Evolutionary conservation across 2,113 vertebrate genomes (phyloP), one percentile per base, ranked within the genome.

Genomic region (Uria aalge): DNA sequence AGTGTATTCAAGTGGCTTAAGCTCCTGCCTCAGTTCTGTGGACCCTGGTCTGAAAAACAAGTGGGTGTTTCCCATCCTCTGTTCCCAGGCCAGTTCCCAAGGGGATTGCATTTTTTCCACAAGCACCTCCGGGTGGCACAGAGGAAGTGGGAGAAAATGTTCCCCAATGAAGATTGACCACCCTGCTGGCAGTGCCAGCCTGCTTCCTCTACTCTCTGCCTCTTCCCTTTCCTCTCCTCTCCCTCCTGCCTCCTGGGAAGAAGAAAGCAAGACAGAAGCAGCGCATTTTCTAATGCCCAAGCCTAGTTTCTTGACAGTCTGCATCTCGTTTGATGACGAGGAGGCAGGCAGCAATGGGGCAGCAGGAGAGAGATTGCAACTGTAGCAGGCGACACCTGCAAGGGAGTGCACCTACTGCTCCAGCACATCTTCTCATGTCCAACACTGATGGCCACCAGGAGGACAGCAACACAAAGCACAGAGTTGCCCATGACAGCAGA

Each of bases 291-390:
- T 50, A 80, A 45, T 0, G 3, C 34, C 38, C n/a, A 64, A 82
- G 29, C n/a, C 47, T 71, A 17, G 16, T 41, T 90, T 84, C 41
- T 30, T 83, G 50, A 24, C 29, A 41, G 34, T 17, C 36, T 27
- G n/a, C 0, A 0, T 29, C 50, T 55, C 4, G 0, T 69, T 45
- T 69, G 71, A 63, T 4, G 47, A 56, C 0, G 2, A 63, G 55
- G 27, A 85, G 15, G 32, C 32, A 74, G 47, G 27, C 36, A 63
- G 60, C 45, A 86, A 71, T 13, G 20, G 52, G 47, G 32, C 47
- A 56, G 85, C 24, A 47, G 45, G 26, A 90, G 41, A 53, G 14
- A 81, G 64, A 29, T 2, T 45, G 50, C 13, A 34, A 26, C 21
- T 23, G 29, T 23, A 71, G 52, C 18, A 45, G 22, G 41, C 23